Percentiles rank a stretch among this genome's conserved stretches.
phyloP scores from a whole-genome alignment of 2,113 vertebrate genomes.

The Hippocampus comes region DNA sequence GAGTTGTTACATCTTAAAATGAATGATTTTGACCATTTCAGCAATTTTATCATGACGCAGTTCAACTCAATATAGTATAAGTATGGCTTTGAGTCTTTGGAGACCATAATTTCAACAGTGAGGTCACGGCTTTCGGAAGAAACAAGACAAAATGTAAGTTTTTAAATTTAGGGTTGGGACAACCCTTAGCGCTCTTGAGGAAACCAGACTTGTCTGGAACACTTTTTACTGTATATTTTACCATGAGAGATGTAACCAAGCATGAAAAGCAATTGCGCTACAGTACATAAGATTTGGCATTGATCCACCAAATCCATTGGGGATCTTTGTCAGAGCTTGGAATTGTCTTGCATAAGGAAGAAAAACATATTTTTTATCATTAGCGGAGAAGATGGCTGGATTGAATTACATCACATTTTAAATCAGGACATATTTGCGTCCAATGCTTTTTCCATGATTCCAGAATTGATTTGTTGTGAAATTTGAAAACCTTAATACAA shows the following conservation, averaged over 20 bases:
- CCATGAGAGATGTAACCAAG: conserved; percentile 9
- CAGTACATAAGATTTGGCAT: neutral
- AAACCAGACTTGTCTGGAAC: conserved; percentile 9
- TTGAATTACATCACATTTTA: neutral
- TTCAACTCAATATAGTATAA: neutral
- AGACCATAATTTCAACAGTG: neutral
- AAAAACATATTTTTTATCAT: neutral
- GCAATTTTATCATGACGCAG: neutral
- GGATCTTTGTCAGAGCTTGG: neutral
- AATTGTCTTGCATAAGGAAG: neutral
- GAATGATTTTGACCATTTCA: conserved; percentile 14
- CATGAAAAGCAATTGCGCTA: neutral
- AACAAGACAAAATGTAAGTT: neutral
- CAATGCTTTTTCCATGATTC: neutral
- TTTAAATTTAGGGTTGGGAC: conserved; percentile 26
- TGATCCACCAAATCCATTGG: neutral
- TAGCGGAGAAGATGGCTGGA: neutral
- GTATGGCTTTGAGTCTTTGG: neutral
- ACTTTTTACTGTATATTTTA: conserved; percentile 38
- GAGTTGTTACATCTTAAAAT: conserved; percentile 2
- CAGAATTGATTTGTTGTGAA: neutral
- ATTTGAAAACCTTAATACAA: neutral
- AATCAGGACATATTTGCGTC: neutral
- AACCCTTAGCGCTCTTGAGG: conserved; percentile 14
- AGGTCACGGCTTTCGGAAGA: conserved; percentile 5